Evolutionary conservation across 2,797 vertebrate genomes (phyloP), one percentile per base, ranked within the genome.

Genomic region (Geotria australis): DNA sequence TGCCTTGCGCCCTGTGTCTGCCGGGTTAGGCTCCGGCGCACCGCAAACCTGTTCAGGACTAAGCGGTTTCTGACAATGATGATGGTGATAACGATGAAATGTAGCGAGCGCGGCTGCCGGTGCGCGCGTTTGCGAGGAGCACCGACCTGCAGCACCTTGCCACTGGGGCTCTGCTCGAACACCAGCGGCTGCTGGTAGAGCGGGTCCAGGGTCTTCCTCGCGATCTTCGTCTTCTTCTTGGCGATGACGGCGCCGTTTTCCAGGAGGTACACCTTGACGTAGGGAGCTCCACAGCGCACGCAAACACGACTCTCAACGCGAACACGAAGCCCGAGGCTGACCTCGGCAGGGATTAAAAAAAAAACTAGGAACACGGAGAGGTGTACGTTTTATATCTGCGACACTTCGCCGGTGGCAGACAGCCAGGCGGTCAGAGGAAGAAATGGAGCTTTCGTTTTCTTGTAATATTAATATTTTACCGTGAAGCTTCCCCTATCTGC

Each of bases 181-280:
- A 85, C 77, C 70, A 98, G 74, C 9, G 81, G 77, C 72, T 96
- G 91, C 70, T 95, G 86, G 71, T 78, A 98, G 2, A 82, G 76
- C 1, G 91, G 91, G 64, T 95, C 83, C 2, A 83, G 78, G 59
- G 70, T 82, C 70, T 77, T 94, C 75, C 86, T 95, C 65, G 83
- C 79, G 58, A 73, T 72, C 75, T 81, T 91, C 61, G 88, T 96
- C 73, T 96, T 98, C 74, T 94, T 95, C 71, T 96, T 98, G 63
- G 85, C 77, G 68, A 95, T 70, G 66, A 88, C 95, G 60, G 74
- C 63, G 2, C 91, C 91, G 1, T 85, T 86, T 70, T 96, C 86
- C 65, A 98, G 67, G 62, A 98, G 73, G 58, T 98, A 98, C 48
- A 85, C 83, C 65, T 98, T 98, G 55, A 91, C 78, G 0, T 98